These are phyloP conservation scores for Crotophaga sulcirostris DNA, from an alignment of 2,113 vertebrate species.

Conservation along the genomic window DNA sequence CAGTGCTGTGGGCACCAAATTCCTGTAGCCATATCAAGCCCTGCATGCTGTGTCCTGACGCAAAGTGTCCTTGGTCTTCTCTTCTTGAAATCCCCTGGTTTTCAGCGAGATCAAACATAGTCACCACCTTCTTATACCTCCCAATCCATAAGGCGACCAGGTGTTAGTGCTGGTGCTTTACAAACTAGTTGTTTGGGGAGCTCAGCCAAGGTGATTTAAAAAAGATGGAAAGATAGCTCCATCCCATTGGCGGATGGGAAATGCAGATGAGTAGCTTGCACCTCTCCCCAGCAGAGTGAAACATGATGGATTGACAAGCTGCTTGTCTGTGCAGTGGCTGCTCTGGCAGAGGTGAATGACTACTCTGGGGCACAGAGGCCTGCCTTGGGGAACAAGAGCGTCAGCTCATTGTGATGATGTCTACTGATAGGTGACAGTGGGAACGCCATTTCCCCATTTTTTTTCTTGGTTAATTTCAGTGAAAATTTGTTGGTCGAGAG, in stretches of 20 bases:
- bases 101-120: neutral
- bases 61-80: neutral
- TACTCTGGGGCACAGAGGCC: accelerated
- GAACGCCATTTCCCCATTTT: neutral
- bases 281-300: neutral
- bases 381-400: neutral
- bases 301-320: accelerated
- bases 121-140: accelerated
- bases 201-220: neutral
- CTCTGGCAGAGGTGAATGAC: neutral
- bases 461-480: neutral
- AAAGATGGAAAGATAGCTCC: neutral
- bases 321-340: neutral
- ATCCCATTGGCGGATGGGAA: neutral
- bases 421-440: neutral
- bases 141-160: neutral
- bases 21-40: neutral
- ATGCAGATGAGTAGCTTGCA: neutral
- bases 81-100: neutral
- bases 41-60: neutral
- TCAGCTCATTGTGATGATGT: neutral
- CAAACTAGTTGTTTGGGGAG: neutral
- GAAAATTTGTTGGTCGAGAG: neutral
- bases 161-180: neutral
- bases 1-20: neutral